These are phyloP conservation scores for Standfussiana lucernea DNA, from an alignment of 2,888 invertebrate species.

Conservation along the genomic window DNA sequence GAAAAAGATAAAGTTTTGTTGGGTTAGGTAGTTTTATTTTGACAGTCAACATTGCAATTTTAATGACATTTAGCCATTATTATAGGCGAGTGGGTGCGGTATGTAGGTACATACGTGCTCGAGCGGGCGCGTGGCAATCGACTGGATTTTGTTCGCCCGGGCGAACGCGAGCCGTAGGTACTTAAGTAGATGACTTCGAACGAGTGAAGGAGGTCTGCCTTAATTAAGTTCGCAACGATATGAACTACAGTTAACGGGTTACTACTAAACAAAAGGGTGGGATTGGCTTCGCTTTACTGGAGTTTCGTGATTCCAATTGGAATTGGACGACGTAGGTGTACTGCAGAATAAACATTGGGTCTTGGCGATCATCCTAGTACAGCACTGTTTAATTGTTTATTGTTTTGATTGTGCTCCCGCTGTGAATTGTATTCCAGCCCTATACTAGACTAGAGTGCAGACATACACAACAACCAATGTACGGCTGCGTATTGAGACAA, in stretches of 20 bases:
- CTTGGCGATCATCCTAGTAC: background rate
- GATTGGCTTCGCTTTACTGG: constrained; percentile 5
- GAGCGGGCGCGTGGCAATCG: too few species aligned
- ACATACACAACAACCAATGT: constrained; percentile 13
- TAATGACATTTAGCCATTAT: too few species aligned
- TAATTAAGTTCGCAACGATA: background rate
- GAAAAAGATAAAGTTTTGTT: too few species aligned
- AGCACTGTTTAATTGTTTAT: constrained; percentile 17
- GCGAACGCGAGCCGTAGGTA: too few species aligned
- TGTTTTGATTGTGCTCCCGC: constrained; percentile 13
- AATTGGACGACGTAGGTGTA: constrained; percentile 1
- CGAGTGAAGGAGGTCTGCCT: too few species aligned
- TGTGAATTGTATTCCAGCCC: constrained; percentile 5
- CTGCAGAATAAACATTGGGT: constrained; percentile 4
- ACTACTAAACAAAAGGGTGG: background rate
- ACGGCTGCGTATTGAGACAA: constrained; percentile 8
- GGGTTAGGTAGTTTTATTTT: too few species aligned
- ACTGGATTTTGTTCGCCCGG: too few species aligned
- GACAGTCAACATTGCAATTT: too few species aligned
- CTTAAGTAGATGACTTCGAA: too few species aligned
- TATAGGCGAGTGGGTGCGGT: too few species aligned
- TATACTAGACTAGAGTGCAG: background rate
- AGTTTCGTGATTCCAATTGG: constrained; percentile 13
- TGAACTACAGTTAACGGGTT: background rate
- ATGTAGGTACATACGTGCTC: too few species aligned